Conservation (phyloP, 1,140 invertebrate species). For the Chelonus insularis region DNA sequence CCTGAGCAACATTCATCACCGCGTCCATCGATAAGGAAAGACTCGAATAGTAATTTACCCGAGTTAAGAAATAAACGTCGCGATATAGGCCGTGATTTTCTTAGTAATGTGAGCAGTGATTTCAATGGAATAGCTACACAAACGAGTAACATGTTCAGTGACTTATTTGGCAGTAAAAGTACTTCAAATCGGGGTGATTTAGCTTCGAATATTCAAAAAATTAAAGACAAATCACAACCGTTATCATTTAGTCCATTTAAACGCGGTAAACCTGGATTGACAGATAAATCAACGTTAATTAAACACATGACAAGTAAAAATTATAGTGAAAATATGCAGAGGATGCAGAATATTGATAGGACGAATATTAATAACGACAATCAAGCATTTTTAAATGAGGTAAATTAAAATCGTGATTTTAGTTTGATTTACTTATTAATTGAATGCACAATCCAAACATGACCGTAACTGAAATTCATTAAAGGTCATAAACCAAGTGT, state of each 20-base stretch:
- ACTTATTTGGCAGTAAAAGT: conserved; percentile 75
- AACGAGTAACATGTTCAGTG: conserved; percentile 89
- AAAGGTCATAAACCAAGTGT: conserved; percentile 85
- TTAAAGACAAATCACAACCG: conserved; percentile 60
- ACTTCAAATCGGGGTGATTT: conserved; percentile 46
- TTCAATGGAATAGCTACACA: conserved; percentile 88
- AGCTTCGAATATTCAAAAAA: conserved; percentile 49
- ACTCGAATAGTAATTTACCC: conserved; percentile 48
- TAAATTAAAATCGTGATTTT: no score
- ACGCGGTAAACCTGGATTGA: conserved; percentile 71
- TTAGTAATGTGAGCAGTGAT: conserved; percentile 86
- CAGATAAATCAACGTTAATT: conserved; percentile 88
- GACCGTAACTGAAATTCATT: background rate
- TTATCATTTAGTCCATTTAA: conserved; percentile 79
- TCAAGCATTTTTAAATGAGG: conserved; percentile 84
- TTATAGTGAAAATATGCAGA: conserved; percentile 68
- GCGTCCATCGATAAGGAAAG: background rate
- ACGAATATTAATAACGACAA: conserved; percentile 81
- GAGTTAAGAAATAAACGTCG: conserved; percentile 45
- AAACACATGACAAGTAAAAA: conserved; percentile 73
- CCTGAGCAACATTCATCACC: conserved; percentile 31
- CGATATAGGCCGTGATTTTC: conserved; percentile 77
- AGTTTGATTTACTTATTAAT: no score
- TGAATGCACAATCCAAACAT: no score
- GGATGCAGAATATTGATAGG: conserved; percentile 69